Conservation (phyloP, 2,113 vertebrate species). For the Paralichthys olivaceus region DNA sequence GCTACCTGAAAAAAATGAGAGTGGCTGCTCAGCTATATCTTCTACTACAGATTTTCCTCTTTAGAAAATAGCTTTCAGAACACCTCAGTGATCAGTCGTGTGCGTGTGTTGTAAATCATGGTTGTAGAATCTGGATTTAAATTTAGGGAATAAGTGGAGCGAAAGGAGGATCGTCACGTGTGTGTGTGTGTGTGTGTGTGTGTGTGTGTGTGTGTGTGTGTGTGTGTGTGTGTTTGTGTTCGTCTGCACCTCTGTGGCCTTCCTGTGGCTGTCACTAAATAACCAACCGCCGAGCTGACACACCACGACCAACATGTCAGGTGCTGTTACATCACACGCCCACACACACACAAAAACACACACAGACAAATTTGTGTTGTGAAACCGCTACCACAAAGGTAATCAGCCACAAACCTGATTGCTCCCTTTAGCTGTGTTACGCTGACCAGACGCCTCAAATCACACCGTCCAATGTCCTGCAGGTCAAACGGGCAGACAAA, state of each 20-base stretch:
- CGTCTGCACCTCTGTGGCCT: conserved; percentile 46
- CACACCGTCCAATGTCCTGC: conserved; percentile 35
- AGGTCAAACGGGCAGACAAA: conserved; percentile 38
- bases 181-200: conserved; percentile 33
- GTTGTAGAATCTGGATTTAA: background rate
- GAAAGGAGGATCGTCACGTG: background rate
- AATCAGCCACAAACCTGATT: conserved; percentile 70
- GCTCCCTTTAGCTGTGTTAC: conserved; percentile 73
- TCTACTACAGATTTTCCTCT: too few relatives aligned
- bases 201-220: conserved; percentile 36
- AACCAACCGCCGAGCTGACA: conserved; percentile 80
- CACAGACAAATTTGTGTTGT: conserved; percentile 51
- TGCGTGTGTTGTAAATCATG: background rate
- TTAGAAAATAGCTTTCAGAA: too few relatives aligned
- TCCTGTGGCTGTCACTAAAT: conserved; percentile 82
- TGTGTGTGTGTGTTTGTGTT: conserved; percentile 31
- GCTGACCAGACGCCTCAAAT: conserved; percentile 42
- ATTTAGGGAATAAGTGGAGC: background rate
- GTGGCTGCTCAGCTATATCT: too few relatives aligned
- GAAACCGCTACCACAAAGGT: conserved; percentile 73
- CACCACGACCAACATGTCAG: conserved; percentile 74
- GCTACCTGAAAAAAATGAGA: too few relatives aligned
- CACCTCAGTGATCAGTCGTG: too few relatives aligned
- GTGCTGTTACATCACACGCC: conserved; percentile 82
- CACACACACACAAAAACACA: conserved; percentile 50